These are phyloP conservation scores for Drosophila carrolli DNA, from an alignment of 1,140 invertebrate genomes.

Conservation along the genomic window DNA sequence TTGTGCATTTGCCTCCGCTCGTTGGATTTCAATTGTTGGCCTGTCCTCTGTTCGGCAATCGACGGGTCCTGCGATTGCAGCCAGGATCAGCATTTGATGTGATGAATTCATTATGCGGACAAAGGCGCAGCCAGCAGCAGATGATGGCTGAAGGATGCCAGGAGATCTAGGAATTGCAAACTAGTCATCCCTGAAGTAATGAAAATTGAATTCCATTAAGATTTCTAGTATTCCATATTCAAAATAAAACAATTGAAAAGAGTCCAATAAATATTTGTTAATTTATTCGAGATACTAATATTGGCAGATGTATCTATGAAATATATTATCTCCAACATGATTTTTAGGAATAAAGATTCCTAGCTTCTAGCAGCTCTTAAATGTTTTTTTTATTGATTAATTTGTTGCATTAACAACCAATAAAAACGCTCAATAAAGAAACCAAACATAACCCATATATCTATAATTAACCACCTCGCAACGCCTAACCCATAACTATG, in stretches of 20 bases:
- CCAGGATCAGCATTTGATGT: constrained; percentile 53
- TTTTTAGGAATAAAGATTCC: too few relatives aligned
- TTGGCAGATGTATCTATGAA: too few relatives aligned
- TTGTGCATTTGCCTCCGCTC: constrained; percentile 42
- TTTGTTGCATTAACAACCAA: too few relatives aligned
- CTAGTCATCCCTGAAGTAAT: background rate
- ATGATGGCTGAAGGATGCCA: constrained; percentile 16
- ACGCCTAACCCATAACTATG: background rate
- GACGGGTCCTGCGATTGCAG: constrained; percentile 38
- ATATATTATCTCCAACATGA: too few relatives aligned
- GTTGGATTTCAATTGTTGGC: constrained; percentile 52
- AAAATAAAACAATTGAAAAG: too few relatives aligned
- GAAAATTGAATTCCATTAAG: background rate
- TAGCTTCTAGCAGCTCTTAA: too few relatives aligned
- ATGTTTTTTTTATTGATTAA: too few relatives aligned
- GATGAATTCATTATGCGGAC: constrained; percentile 63
- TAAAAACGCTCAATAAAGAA: background rate
- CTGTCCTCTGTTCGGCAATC: constrained; percentile 42
- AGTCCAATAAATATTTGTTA: too few relatives aligned
- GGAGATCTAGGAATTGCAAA: constrained; percentile 13
- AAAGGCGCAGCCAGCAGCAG: constrained; percentile 18
- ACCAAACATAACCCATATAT: background rate
- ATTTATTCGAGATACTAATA: too few relatives aligned
- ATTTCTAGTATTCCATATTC: background rate
- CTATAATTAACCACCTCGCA: background rate